Conservation (phyloP, 2,888 invertebrate species). For the Heliconius ismenius region DNA sequence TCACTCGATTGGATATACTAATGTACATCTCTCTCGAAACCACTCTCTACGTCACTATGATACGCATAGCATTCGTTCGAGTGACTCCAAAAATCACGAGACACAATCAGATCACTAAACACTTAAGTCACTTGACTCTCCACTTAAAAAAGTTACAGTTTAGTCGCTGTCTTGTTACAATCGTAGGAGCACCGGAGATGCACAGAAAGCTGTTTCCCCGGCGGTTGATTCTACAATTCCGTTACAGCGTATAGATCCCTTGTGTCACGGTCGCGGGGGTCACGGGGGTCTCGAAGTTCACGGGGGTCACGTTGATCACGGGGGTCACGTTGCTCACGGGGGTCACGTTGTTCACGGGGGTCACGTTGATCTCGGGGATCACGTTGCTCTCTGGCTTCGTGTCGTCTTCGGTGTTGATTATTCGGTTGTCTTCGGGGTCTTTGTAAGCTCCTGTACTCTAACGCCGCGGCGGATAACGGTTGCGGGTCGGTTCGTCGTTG, state of each 20-base stretch:
- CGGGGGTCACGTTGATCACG: conserved; percentile 40
- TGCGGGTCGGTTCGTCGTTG: conserved; percentile 72
- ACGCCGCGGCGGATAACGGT: conserved; percentile 78
- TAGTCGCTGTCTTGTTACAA: conserved; percentile 38
- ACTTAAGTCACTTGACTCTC: background rate
- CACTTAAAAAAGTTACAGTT: conserved; percentile 32
- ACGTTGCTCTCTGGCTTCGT: conserved; percentile 44
- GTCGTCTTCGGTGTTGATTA: conserved; percentile 50
- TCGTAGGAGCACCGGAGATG: conserved; percentile 39
- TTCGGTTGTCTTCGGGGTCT: conserved; percentile 71
- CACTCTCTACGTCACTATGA: conserved; percentile 49
- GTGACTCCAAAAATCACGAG: conserved; percentile 24
- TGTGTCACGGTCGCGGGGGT: conserved; percentile 36
- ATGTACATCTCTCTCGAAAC: background rate
- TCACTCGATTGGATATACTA: background rate
- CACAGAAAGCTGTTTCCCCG: conserved; percentile 66
- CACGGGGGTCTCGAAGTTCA: conserved; percentile 80
- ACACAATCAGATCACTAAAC: background rate
- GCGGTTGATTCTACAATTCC: conserved; percentile 54
- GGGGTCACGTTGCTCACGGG: conserved; percentile 82
- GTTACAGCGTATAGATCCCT: conserved; percentile 89
- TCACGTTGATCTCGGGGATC: conserved; percentile 45
- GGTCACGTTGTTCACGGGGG: conserved; percentile 74
- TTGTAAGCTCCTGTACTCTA: conserved; percentile 83
- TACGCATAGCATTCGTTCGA: conserved; percentile 49